Base-by-base conservation (phyloP, 2,888 invertebrate genomes). In the Blomia tropicalis region DNA sequence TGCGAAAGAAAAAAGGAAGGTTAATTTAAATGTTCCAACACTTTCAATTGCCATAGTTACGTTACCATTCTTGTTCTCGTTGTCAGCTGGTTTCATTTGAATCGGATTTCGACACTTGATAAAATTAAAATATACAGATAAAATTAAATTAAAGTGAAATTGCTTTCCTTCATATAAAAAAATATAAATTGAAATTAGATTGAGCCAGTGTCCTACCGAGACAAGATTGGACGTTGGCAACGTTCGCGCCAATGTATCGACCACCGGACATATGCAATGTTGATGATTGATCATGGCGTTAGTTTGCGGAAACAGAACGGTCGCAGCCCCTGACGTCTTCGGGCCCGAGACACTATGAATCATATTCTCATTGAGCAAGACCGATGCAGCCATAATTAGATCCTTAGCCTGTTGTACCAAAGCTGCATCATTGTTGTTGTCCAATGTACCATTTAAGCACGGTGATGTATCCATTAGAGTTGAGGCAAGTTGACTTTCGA, bases 71-170 rank as follows among this genome's bases (percentile, higher is more conserved):
- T 93, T 83, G 75, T 95, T 96, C 79, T 96, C 95, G 76, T 90
- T 91, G 77, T 96, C 96, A 72, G 95, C 95, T 68, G 95, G 95
- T 76, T 96, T 96, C 93, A 96, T 95, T 78, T 96, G 95, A 72
- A 96, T 91, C 63, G 95, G 93, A 79, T 95, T 93, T 77, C 93
- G 92, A 25, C 62, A 62, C 62, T 62, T 30, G 25, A 19, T 23
- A 7, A 27, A 54, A 27, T 32, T 17, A 53, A 54, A 60, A 23
- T 22, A 25, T 19, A 59, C 41, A 27, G 17, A 11, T 11, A 54
- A 54, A 54, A 54, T 11, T 4, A 27, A 27, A 5, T 30, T 11
- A 54, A 27, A 27, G 5, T 22, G 7, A 14, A 47, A n/a, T 47
- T n/a, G n/a, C n/a, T n/a, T n/a, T n/a, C n/a, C n/a, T n/a, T n/a